Conservation (phyloP, 2,888 invertebrate genomes). For the Deilephila porcellus region DNA sequence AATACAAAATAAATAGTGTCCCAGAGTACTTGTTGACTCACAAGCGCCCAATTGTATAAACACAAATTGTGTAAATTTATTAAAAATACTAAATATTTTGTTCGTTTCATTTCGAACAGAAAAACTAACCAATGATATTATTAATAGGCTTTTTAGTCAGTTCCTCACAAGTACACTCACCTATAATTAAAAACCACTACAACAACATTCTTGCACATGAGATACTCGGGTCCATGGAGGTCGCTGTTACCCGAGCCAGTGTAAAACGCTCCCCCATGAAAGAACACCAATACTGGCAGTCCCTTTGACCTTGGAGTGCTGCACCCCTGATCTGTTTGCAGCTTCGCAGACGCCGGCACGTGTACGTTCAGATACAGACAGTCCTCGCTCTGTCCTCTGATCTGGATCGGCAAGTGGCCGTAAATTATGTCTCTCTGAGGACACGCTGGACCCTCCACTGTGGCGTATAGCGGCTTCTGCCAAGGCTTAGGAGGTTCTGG, state of each 20-base stretch:
- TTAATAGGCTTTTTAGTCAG: too few species aligned
- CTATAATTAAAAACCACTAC: constrained; percentile 27
- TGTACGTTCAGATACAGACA: background rate
- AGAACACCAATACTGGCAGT: constrained; percentile 24
- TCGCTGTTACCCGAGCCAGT: constrained; percentile 28
- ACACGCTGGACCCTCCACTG: background rate
- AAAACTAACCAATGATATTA: constrained; percentile 6
- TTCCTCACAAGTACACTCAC: background rate
- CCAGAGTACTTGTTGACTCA: too few species aligned
- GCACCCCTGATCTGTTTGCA: background rate
- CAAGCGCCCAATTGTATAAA: too few species aligned
- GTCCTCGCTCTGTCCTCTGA: background rate
- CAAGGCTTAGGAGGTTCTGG: background rate
- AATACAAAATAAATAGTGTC: too few species aligned
- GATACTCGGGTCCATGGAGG: constrained; percentile 33
- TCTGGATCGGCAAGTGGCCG: background rate
- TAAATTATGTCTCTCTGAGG: background rate
- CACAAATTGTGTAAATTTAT: too few species aligned
- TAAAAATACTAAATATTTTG: too few species aligned
- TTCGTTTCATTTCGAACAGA: too few species aligned
- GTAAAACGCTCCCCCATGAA: constrained; percentile 30
- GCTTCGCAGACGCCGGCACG: background rate
- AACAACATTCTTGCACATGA: constrained; percentile 17
- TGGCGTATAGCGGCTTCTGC: background rate
- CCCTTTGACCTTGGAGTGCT: background rate